These are phyloP conservation scores for Galaxias olidus DNA, from an alignment of 2,797 vertebrate genomes.

Conservation along the genomic window DNA sequence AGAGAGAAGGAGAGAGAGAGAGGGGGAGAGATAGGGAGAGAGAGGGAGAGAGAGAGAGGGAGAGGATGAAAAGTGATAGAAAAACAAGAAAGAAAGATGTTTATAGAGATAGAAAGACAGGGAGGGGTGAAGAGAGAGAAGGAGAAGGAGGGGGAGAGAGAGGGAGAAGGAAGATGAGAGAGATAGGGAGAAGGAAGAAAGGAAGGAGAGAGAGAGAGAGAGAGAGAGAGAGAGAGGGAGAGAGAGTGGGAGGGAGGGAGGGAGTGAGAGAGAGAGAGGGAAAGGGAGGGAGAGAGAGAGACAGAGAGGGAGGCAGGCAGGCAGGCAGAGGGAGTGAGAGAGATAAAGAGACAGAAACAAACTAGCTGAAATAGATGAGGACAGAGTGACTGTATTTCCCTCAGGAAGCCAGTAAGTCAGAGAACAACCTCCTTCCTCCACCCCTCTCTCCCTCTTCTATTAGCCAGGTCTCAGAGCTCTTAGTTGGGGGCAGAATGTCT, in stretches of 20 bases:
- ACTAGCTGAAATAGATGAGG: constrained; percentile 41
- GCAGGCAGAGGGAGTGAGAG: not conserved
- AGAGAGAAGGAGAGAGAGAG: constrained; percentile 12
- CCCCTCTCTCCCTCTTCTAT: constrained; percentile 25
- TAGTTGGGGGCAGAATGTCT: not conserved
- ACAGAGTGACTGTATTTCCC: constrained; percentile 39
- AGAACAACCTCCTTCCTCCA: no score
- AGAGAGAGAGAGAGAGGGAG: not conserved
- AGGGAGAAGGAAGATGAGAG: not conserved
- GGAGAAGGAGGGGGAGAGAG: not conserved
- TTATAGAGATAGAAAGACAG: not conserved
- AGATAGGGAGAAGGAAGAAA: not conserved
- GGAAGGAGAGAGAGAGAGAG: not conserved
- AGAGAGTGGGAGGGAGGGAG: constrained; percentile 23
- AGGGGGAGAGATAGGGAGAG: not conserved
- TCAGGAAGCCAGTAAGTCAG: constrained; percentile 22
- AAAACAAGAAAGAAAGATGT: no score
- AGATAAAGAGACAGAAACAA: constrained; percentile 33
- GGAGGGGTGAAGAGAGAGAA: not conserved
- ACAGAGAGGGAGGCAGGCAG: constrained; percentile 8
- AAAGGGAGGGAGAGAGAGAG: constrained; percentile 33
- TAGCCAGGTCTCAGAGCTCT: constrained; percentile 52
- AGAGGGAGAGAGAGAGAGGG: constrained; percentile 4
- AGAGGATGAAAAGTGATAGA: constrained; percentile 11
- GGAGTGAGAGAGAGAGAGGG: constrained; percentile 37